Evolutionary conservation across 2,797 vertebrate genomes (phyloP).

Genomic region (Australoheros facetus): DNA sequence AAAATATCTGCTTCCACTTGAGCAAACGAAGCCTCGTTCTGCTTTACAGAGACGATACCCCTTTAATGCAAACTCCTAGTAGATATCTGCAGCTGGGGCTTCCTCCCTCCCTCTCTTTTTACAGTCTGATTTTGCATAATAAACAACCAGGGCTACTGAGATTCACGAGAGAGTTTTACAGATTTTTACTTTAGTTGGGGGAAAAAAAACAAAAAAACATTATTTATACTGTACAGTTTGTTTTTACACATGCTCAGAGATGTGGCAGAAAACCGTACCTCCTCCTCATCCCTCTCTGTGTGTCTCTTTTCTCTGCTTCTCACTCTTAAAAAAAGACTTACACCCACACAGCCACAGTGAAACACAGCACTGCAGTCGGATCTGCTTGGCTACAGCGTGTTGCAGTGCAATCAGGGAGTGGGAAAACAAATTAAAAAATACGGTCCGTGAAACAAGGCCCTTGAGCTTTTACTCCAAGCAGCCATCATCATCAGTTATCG

Average conservation of each 20-base stretch:
- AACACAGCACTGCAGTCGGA: constrained; percentile 69
- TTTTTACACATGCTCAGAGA: constrained; percentile 60
- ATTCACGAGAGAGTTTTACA: constrained; percentile 23
- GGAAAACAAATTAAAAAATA: constrained; percentile 65
- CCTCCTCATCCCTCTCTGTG: constrained; percentile 49
- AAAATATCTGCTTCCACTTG: constrained; percentile 65
- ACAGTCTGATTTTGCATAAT: constrained; percentile 11
- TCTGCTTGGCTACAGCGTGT: constrained; percentile 66
- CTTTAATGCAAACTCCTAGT: constrained; percentile 32
- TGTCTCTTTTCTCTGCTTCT: constrained; percentile 57
- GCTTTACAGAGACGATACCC: constrained; percentile 42
- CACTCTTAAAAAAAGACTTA: constrained; percentile 65
- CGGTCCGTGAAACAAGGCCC: constrained; percentile 54
- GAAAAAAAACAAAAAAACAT: constrained; percentile 12
- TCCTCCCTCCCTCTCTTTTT: not conserved
- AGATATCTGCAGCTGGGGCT: constrained; percentile 38
- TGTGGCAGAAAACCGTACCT: constrained; percentile 53
- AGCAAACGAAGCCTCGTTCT: constrained; percentile 52
- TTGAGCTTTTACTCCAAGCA: constrained; percentile 50
- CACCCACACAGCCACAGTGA: constrained; percentile 70
- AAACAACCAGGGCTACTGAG: constrained; percentile 14
- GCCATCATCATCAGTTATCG: constrained; percentile 47
- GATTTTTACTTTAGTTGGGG: constrained; percentile 12
- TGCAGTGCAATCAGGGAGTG: constrained; percentile 62
- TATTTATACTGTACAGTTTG: constrained; percentile 44